Base-by-base conservation (phyloP, 2,113 vertebrate species). In the Arizona elegans region DNA sequence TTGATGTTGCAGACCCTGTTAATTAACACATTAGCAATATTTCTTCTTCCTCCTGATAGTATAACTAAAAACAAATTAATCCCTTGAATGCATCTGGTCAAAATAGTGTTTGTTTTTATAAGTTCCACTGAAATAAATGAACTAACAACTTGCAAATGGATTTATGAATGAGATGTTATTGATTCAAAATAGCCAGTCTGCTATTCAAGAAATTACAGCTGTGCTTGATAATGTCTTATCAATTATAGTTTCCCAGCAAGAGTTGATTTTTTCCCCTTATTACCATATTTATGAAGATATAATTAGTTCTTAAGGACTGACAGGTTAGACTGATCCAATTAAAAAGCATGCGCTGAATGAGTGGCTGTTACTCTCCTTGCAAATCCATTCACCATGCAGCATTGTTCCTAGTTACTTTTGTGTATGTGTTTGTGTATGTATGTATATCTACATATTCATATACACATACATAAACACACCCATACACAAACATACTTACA, bases 241-340 rank as follows among this genome's bases (percentile, higher is more conserved):
- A 92, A 59, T 81, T 91, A 91, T 38, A 81, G 33, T 53, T 81
- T 81, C 55, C 88, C 13, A 17, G 47, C 13, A 52, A 7, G 13
- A 17, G 86, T 53, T 87, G 86, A n/a, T 29, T 12, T 90, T 87
- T 50, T 26, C 92, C 38, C 95, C 91, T 19, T 91, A 92, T 92
- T 94, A 43, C 17, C 89, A 62, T 92, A 1, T 95, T 95, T 12
- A 11, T 47, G 12, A 6, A 21, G 23, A 65, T 87, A 58, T 55
- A 19, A 97, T 95, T 90, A 96, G 81, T 88, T 96, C 93, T 96
- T 94, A 95, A 94, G 92, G 91, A 0, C 0, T 95, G 95, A 94
- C 95, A 96, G 94, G 95, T 88, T 94, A 94, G 92, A 95, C 93
- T 96, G 95, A 93, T 94, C 94, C 93, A 96, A 96, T 97, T 94